Evolutionary conservation across 2,888 invertebrate genomes (phyloP).

Genomic region (Orchesellides sinensis): DNA sequence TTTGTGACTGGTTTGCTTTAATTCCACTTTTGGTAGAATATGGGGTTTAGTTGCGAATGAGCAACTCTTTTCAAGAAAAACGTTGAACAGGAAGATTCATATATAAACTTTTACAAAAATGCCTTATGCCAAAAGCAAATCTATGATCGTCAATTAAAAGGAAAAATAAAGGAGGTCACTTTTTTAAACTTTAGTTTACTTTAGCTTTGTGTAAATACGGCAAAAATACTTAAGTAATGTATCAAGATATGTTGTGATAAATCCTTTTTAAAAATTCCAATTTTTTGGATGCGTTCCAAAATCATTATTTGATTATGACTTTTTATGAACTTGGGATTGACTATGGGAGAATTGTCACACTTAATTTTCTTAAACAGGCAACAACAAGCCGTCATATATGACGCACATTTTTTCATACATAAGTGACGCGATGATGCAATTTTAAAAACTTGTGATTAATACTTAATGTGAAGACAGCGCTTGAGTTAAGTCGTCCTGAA

Average conservation of each 20-base stretch:
- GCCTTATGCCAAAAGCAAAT: slow-evolving; percentile 51
- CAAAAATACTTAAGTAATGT: neutral
- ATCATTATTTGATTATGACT: slow-evolving; percentile 4
- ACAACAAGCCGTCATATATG: neutral
- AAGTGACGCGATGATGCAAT: slow-evolving; percentile 77
- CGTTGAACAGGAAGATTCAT: slow-evolving; percentile 37
- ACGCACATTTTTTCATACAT: neutral
- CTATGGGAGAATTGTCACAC: too few relatives aligned
- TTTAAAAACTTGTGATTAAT: slow-evolving; percentile 99
- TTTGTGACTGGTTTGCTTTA: slow-evolving; percentile 56
- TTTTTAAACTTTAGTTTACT: too few relatives aligned
- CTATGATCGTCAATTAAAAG: slow-evolving; percentile 61
- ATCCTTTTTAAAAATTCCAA: neutral
- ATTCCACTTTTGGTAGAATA: slow-evolving; percentile 31
- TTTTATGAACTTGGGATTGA: too few relatives aligned
- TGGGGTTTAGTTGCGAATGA: neutral
- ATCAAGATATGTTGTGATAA: too few relatives aligned
- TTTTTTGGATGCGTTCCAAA: neutral
- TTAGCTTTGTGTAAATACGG: neutral
- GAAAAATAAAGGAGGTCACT: slow-evolving; percentile 59
- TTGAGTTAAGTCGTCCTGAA: slow-evolving; percentile 93
- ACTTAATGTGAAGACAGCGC: slow-evolving; percentile 92
- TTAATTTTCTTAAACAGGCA: neutral
- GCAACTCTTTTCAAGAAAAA: neutral
- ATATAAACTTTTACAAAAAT: slow-evolving; percentile 43